Evolutionary conservation across 1,140 invertebrate species (phyloP).

Genomic region (Nasonia vitripennis): DNA sequence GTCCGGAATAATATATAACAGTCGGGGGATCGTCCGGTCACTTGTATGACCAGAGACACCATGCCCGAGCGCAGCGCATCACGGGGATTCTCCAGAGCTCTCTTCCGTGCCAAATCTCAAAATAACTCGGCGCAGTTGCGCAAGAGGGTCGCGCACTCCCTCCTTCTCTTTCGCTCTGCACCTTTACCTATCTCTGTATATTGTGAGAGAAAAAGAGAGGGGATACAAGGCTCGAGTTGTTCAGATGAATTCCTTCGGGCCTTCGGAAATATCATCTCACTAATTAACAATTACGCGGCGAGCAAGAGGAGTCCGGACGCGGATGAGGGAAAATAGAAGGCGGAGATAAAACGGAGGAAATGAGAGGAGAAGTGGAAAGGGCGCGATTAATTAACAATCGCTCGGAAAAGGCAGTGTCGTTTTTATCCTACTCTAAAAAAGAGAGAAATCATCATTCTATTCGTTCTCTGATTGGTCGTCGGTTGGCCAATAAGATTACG

Average conservation of each 20-base stretch:
- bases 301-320: background rate
- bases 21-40: background rate
- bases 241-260: slow-evolving; percentile 53
- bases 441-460: too few species aligned
- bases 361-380: background rate
- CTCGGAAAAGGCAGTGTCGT: background rate
- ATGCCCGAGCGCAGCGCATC: slow-evolving; percentile 31
- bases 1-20: slow-evolving; percentile 35
- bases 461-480: too few species aligned
- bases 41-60: slow-evolving; percentile 46
- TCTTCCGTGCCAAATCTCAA: slow-evolving; percentile 51
- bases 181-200: background rate
- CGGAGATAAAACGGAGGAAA: slow-evolving; percentile 4
- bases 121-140: slow-evolving; percentile 48
- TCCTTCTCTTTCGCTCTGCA: background rate
- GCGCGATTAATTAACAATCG: slow-evolving; percentile 14
- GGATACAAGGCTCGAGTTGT: slow-evolving; percentile 41
- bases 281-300: slow-evolving; percentile 53
- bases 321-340: background rate
- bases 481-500: too few species aligned
- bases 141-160: slow-evolving; percentile 42
- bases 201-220: background rate
- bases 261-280: slow-evolving; percentile 55
- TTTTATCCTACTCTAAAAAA: too few species aligned
- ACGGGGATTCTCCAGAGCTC: slow-evolving; percentile 45